Conservation (phyloP, 2,113 vertebrate species). For the Dicentrarchus labrax region DNA sequence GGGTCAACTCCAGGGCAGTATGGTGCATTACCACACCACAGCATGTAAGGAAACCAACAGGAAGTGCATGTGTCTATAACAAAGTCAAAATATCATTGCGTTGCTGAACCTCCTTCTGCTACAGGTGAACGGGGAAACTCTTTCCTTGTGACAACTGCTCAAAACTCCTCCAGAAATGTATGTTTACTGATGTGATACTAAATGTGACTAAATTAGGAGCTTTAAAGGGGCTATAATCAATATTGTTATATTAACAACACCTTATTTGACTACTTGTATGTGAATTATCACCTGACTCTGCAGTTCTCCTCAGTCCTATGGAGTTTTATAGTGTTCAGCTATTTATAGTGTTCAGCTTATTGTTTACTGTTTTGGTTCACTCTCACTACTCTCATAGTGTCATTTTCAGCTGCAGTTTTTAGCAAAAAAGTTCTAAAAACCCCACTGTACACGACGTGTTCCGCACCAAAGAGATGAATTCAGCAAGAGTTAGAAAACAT, state of each 20-base stretch:
- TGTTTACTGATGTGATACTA: background rate
- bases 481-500: no score
- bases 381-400: no score
- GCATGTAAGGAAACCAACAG: background rate
- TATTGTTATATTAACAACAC: background rate
- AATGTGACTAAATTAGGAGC: background rate
- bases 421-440: no score
- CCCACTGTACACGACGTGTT: no score
- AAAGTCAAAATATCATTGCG: background rate
- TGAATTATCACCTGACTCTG: background rate
- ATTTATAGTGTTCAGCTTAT: background rate
- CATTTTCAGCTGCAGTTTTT: no score
- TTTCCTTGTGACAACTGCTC: background rate
- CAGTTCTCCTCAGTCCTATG: background rate
- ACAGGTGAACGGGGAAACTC: background rate
- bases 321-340: background rate
- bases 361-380: background rate
- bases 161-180: background rate
- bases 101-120: background rate
- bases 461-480: no score
- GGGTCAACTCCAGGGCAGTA: slow-evolving; percentile 34
- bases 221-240: background rate
- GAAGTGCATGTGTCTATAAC: background rate
- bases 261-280: background rate
- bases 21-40: slow-evolving; percentile 27